These are phyloP conservation scores for Philopotamus ludificatus DNA, from an alignment of 1,140 invertebrate genomes.

Conservation along the genomic window DNA sequence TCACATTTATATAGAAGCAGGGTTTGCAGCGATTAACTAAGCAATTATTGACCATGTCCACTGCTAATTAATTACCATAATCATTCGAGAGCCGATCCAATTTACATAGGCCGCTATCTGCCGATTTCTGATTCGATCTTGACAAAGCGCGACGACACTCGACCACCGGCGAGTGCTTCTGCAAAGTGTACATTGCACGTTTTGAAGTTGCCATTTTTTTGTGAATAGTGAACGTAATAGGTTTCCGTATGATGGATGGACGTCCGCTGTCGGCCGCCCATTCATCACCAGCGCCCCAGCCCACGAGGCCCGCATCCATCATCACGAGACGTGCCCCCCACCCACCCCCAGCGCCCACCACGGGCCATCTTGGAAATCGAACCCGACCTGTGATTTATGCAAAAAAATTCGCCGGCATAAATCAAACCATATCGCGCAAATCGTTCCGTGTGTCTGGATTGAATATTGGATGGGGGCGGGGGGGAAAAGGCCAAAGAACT, in stretches of 20 bases:
- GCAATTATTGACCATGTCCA: too few species aligned
- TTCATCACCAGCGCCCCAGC: constrained; percentile 27
- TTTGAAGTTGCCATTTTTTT: neutral
- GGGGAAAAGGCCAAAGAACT: neutral
- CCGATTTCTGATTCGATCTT: too few species aligned
- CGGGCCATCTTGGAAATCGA: neutral
- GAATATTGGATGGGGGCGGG: neutral
- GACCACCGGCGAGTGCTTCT: too few species aligned
- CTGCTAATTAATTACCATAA: too few species aligned
- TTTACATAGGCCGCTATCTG: too few species aligned
- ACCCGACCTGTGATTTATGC: neutral
- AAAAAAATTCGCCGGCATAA: neutral
- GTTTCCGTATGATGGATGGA: constrained; percentile 32
- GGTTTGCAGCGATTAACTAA: too few species aligned
- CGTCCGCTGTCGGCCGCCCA: constrained; percentile 31
- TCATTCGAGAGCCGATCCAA: too few species aligned
- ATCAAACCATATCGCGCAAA: too few species aligned
- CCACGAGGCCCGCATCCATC: constrained; percentile 22
- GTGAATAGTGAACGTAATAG: neutral
- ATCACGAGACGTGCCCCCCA: neutral
- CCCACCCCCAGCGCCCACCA: constrained; percentile 1
- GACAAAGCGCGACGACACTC: too few species aligned
- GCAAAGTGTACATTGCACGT: too few species aligned
- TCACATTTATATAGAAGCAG: too few species aligned
- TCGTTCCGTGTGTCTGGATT: too few species aligned